phyloP scores from a whole-genome alignment of 2,113 vertebrate genomes.

The human (Homo sapiens) region DNA sequence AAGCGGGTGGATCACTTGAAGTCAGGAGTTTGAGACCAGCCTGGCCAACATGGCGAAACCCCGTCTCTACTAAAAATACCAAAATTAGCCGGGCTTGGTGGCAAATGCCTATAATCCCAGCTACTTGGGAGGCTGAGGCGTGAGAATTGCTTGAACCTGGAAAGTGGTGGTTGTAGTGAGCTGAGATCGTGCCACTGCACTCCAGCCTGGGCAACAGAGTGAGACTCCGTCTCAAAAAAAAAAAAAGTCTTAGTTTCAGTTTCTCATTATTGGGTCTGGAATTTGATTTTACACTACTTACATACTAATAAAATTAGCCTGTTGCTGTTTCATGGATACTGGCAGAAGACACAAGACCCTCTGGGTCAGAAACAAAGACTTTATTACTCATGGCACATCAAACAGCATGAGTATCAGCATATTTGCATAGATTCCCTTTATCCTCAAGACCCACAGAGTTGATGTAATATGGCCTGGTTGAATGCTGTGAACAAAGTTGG shows the following conservation, averaged over 20 bases:
- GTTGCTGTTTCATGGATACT: neutral
- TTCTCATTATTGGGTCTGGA: neutral
- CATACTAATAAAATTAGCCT: neutral
- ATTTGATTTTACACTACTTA: neutral
- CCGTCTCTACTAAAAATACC: too few species aligned
- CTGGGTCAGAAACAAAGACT: neutral
- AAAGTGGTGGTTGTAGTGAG: too few species aligned
- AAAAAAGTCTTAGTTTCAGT: neutral
- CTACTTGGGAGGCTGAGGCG: too few species aligned
- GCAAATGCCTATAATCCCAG: too few species aligned
- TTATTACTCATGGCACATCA: neutral
- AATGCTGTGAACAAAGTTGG: neutral
- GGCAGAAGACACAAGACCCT: neutral
- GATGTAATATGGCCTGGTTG: neutral
- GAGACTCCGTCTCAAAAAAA: too few species aligned
- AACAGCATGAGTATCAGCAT: neutral
- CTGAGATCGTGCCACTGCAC: too few species aligned
- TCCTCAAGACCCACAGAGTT: neutral
- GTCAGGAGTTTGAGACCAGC: too few species aligned
- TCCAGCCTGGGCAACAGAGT: too few species aligned
- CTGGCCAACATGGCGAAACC: too few species aligned
- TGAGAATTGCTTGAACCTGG: too few species aligned
- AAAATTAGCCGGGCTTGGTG: too few species aligned
- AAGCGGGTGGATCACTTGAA: too few species aligned
- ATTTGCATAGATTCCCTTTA: neutral